Evolutionary conservation across 2,797 vertebrate species (phyloP).

Genomic region (Falco biarmicus): DNA sequence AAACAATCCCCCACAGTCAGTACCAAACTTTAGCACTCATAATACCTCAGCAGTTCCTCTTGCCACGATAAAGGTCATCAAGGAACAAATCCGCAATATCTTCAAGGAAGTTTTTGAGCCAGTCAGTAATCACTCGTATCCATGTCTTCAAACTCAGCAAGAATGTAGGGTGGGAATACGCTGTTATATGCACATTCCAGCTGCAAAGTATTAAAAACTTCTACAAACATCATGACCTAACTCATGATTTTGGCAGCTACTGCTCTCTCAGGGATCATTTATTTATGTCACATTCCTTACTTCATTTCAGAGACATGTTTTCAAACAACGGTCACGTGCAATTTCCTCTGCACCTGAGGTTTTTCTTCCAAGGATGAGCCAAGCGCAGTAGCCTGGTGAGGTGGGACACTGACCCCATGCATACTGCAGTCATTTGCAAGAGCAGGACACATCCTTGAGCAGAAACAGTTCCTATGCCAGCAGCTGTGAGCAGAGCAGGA

Average conservation of each 20-base stretch:
- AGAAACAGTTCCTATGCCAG: not conserved
- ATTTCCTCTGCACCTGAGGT: conserved; percentile 38
- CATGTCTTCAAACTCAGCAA: not conserved
- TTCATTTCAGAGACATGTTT: conserved; percentile 39
- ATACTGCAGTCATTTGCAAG: not conserved
- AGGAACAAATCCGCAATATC: conserved; percentile 1
- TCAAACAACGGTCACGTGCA: conserved; percentile 34
- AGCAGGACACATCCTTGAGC: not conserved
- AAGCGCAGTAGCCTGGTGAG: not conserved
- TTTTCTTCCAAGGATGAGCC: not conserved
- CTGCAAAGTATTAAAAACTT: conserved; percentile 58
- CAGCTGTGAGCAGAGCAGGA: not conserved
- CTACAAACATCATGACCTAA: conserved; percentile 25
- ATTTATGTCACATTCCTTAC: conserved; percentile 44
- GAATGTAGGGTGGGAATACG: not conserved
- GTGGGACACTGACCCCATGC: not conserved
- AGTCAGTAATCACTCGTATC: conserved; percentile 29
- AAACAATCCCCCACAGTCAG: conserved; percentile 25
- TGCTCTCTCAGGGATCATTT: conserved; percentile 22
- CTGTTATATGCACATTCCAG: not conserved
- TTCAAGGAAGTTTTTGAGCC: conserved; percentile 26
- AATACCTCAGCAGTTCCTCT: not conserved
- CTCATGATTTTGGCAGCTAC: conserved; percentile 47
- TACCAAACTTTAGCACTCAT: conserved; percentile 2
- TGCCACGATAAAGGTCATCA: conserved; percentile 41